Evolutionary conservation across 1,140 invertebrate genomes (phyloP).

Genomic region (Trachymyrmex cornetzi): DNA sequence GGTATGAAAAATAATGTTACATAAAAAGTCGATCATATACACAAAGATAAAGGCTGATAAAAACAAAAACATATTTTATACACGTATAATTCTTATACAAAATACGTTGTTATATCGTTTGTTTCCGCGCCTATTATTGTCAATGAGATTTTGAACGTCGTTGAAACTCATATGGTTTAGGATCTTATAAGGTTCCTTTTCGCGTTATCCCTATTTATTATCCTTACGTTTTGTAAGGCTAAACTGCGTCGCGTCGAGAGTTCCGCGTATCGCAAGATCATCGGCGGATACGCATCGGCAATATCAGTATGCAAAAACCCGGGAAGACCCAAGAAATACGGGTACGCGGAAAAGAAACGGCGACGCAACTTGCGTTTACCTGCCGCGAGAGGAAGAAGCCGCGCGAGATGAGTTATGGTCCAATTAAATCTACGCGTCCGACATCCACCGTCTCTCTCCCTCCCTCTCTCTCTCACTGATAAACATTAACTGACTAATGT

Average conservation of each 20-base stretch:
- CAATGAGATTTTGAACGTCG: not conserved
- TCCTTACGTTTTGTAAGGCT: not conserved
- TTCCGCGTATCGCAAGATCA: conserved; percentile 25
- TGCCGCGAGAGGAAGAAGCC: conserved; percentile 21
- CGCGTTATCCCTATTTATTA: not conserved
- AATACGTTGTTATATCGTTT: not conserved
- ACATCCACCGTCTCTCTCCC: not conserved
- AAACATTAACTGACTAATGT: conserved; percentile 60
- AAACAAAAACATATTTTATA: too few relatives aligned
- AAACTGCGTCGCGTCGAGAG: not conserved
- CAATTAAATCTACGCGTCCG: conserved; percentile 40
- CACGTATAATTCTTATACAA: too few relatives aligned
- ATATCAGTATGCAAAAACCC: conserved; percentile 5
- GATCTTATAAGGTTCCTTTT: not conserved
- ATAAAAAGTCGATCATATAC: too few relatives aligned
- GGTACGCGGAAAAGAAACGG: conserved; percentile 12
- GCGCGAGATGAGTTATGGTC: conserved; percentile 49
- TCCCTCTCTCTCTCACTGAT: not conserved
- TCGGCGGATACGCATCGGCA: conserved; percentile 1
- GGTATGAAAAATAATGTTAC: too few relatives aligned
- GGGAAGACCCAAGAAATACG: conserved; percentile 9
- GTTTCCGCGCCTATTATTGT: not conserved
- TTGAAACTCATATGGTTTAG: not conserved
- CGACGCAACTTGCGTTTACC: not conserved
- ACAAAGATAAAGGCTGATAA: too few relatives aligned